Evolutionary conservation across 2,888 invertebrate species (phyloP).

Genomic region (Drosophila kuntzei): DNA sequence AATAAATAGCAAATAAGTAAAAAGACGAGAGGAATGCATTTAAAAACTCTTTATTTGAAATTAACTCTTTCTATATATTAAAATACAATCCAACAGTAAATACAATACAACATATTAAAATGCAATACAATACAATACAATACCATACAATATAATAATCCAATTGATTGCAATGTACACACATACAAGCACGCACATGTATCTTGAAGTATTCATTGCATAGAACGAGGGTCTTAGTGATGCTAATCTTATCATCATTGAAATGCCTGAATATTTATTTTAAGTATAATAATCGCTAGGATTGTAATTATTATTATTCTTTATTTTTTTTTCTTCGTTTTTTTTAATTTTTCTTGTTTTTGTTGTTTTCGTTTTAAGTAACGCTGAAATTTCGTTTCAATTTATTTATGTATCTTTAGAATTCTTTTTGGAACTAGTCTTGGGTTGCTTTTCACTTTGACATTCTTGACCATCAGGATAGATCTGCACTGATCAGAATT

Average conservation of each 20-base stretch:
- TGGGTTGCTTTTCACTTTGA: conserved; percentile 43
- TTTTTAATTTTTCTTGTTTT: conserved; percentile 1
- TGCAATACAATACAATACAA: conserved; percentile 72
- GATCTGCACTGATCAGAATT: conserved; percentile 34
- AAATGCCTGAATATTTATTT: conserved; percentile 59
- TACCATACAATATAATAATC: conserved; percentile 57
- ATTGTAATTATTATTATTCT: conserved; percentile 52
- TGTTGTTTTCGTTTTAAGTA: conserved; percentile 18
- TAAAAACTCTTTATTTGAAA: conserved; percentile 79
- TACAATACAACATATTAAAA: conserved; percentile 80
- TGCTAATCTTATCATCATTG: conserved; percentile 41
- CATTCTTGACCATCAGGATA: conserved; percentile 31
- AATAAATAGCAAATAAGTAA: neutral
- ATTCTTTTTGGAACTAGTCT: conserved; percentile 55
- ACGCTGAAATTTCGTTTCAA: conserved; percentile 25
- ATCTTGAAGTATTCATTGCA: conserved; percentile 48
- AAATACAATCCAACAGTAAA: conserved; percentile 82
- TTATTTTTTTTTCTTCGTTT: neutral
- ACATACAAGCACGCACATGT: conserved; percentile 22
- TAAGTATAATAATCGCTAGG: conserved; percentile 53
- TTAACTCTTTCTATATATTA: conserved; percentile 73
- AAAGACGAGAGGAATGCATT: conserved; percentile 63
- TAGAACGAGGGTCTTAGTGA: conserved; percentile 62
- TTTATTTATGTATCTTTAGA: conserved; percentile 23
- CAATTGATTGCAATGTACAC: conserved; percentile 49